Base-by-base conservation (phyloP, 2,888 invertebrate species). In the Salpingus planirostris region DNA sequence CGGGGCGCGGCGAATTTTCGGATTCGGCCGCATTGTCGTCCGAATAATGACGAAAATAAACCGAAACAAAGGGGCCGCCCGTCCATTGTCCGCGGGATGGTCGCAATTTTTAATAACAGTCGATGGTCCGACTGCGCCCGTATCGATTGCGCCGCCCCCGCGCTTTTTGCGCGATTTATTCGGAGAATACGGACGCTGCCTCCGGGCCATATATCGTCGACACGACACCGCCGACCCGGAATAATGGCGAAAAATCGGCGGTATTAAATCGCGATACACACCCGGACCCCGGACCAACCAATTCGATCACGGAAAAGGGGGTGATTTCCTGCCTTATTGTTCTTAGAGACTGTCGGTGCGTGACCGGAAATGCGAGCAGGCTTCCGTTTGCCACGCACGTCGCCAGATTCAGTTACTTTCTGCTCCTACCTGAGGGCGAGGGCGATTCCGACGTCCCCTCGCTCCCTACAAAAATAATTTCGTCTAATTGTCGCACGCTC, bases 141-240 rank as follows among this genome's bases (percentile, higher is more conserved):
- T 52, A 57, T 58, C 53, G 54, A 53, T 53, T 52, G 48, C 49
- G 33, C 46, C 38, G 46, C 50, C 48, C 46, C 44, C 35, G 29
- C 47, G 47, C 38, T 56, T 55, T 59, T 59, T 59, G 55, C 54
- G 52, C 54, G 55, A 60, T 60, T 60, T 60, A 60, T 62, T 59
- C 52, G 54, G 56, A 59, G 57, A 60, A 60, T 57, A 59, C 57
- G 57, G 51, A 47, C 57, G 44, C 45, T 56, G 59, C 57, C 60
- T 60, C 57, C 45, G 49, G 59, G 61, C 59, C 51, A 61, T 60
- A 58, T 60, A 59, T 60, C 54, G 52, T 54, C n/a, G n/a, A n/a
- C n/a, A n/a, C n/a, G n/a, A n/a, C n/a, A n/a, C n/a, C n/a, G n/a
- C n/a, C n/a, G n/a, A n/a, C n/a, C n/a, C n/a, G n/a, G n/a, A n/a